Conservation (phyloP, 2,888 invertebrate species). For the Oscheius sp. region DNA sequence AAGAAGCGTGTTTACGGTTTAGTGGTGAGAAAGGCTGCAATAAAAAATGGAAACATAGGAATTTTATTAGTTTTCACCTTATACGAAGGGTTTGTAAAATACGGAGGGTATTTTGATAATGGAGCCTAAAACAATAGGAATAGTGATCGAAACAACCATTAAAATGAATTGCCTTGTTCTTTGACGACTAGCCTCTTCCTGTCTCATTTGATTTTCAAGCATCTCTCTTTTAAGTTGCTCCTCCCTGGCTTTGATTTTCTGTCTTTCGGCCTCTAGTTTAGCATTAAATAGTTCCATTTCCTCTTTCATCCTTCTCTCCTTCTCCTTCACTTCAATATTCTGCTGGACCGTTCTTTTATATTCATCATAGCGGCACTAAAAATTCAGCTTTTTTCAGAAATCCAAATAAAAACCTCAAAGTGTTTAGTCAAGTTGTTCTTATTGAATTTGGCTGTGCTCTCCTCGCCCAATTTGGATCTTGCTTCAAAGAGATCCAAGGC, state of each 20-base stretch:
- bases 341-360: constrained; percentile 1
- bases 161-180: too few species aligned
- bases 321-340: constrained; percentile 4
- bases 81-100: too few species aligned
- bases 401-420: constrained; percentile 2
- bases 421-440: not conserved
- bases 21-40: too few species aligned
- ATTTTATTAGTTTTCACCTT: too few species aligned
- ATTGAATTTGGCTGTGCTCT: not conserved
- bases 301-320: not conserved
- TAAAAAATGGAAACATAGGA: too few species aligned
- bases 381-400: not conserved
- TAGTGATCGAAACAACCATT: too few species aligned
- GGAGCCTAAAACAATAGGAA: too few species aligned
- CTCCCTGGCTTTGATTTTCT: not conserved
- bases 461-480: not conserved
- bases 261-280: too few species aligned
- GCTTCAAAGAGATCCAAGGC: not conserved
- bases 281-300: not conserved
- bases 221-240: not conserved
- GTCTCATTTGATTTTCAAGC: too few species aligned
- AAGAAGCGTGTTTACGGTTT: too few species aligned
- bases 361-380: not conserved
- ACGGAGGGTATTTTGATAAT: too few species aligned
- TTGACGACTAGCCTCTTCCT: too few species aligned